These are phyloP conservation scores for Bambusicola thoracicus DNA, from an alignment of 2,113 vertebrate genomes.

Conservation along the genomic window DNA sequence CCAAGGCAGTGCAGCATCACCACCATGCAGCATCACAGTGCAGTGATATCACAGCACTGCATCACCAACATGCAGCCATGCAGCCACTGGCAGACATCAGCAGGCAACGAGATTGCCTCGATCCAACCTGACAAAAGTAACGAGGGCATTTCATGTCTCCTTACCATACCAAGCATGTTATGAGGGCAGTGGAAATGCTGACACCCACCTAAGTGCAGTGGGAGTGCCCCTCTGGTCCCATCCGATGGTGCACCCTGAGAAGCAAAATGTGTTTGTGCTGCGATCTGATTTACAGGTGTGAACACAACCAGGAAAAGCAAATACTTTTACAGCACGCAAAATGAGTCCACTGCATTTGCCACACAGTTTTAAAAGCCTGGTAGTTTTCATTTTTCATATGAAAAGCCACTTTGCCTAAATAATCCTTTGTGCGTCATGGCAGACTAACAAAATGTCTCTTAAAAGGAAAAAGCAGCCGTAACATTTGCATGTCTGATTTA, in stretches of 20 bases:
- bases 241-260: background rate
- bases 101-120: background rate
- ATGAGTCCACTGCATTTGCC: background rate
- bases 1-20: no score
- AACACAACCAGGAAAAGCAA: background rate
- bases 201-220: background rate
- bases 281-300: background rate
- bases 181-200: background rate
- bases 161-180: background rate
- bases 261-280: background rate
- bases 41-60: background rate
- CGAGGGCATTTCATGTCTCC: background rate
- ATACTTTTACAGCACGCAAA: background rate
- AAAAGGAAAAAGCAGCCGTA: conserved; percentile 49
- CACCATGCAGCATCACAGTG: background rate
- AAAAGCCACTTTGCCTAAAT: conserved; percentile 22
- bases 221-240: background rate
- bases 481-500: conserved; percentile 52
- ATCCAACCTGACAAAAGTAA: background rate
- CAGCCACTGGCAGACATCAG: background rate
- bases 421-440: background rate
- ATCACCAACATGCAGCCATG: accelerated
- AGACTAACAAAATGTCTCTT: conserved; percentile 50
- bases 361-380: background rate
- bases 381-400: conserved; percentile 2